Evolutionary conservation across 2,797 vertebrate genomes (phyloP), one percentile per base, ranked within the genome.

Genomic region (Sciurus vulgaris): DNA sequence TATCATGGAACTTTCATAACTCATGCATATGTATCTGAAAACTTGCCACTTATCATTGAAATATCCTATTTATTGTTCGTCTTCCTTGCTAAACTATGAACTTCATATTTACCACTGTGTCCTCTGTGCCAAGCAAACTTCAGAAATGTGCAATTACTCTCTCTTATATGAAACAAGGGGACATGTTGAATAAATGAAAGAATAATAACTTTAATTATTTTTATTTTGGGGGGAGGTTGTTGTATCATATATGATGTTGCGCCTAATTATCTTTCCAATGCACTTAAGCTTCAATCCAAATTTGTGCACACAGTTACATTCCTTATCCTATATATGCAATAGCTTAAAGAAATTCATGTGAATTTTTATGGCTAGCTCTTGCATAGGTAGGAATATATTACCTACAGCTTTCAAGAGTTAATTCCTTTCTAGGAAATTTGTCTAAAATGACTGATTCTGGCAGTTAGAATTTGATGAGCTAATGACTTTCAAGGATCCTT

Each of bases 81-180:
- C 26, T 70, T 94, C 20, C 22, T 91, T 79, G 41, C 8, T 91
- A 74, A 94, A 82, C 5, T 86, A 22, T 54, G 74, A 92, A 83
- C 4, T 54, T 20, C 15, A 54, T 33, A 11, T 74, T 89, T 47
- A 51, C 30, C 49, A 24, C 7, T 47, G 0, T 7, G 38, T 38
- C 70, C 0, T 3, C 18, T 79, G 14, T 33, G 12, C 20, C 24
- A 56, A 84, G 20, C 0, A n/a, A 73, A 76, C 22, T 85, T 91
- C 73, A 5, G 24, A 82, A 70, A 92, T 44, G 83, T 41, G n/a
- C 3, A 77, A 26, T 85, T 81, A 7, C 0, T 85, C 13, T n/a
- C 93, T 91, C 18, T 94, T 69, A 86, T 84, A 61, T 87, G 14
- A 86, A 85, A 82, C 10, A 94, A 89, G n/a, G 76, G 15, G 2